Percentiles rank a stretch among this genome's conserved stretches.
These are phyloP conservation scores for Buceros bicornis DNA, from an alignment of 2,797 vertebrate genomes.

Conservation along the genomic window DNA sequence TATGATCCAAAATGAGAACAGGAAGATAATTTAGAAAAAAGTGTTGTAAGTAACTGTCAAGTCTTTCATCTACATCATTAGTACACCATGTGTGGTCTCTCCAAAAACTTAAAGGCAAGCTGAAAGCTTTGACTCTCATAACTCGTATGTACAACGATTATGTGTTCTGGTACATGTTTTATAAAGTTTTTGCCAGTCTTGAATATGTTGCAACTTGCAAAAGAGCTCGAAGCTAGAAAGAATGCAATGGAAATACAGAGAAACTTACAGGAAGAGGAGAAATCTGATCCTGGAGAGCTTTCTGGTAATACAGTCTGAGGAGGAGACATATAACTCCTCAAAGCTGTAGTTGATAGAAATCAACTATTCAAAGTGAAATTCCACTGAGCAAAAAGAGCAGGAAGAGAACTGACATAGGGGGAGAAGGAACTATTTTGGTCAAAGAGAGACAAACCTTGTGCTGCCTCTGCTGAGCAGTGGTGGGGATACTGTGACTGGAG, in stretches of 20 bases:
- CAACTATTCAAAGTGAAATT: background rate
- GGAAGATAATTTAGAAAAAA: background rate
- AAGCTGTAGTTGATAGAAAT: background rate
- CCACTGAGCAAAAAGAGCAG: background rate
- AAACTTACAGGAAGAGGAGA: background rate
- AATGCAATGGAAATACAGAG: background rate
- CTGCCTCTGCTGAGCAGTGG: background rate
- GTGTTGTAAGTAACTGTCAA: background rate
- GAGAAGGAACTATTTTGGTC: background rate
- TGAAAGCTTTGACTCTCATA: background rate
- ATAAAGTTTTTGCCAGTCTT: background rate
- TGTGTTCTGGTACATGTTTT: background rate
- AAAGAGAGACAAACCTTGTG: background rate
- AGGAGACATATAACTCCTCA: background rate
- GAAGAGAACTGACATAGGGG: background rate
- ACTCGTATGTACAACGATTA: background rate
- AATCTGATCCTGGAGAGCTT: background rate
- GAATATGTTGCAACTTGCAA: background rate
- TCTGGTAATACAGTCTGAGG: background rate
- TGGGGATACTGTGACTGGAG: accelerated
- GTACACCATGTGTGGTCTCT: conserved; percentile 15
- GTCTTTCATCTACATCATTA: background rate
- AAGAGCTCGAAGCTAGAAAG: background rate
- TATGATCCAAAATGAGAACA: background rate
- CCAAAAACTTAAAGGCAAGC: background rate